A percentile compares a stretch with the other conserved stretches of the same genome.
Evolutionary conservation across 2,113 vertebrate species (phyloP).

Genomic region (Diadophis punctatus): DNA sequence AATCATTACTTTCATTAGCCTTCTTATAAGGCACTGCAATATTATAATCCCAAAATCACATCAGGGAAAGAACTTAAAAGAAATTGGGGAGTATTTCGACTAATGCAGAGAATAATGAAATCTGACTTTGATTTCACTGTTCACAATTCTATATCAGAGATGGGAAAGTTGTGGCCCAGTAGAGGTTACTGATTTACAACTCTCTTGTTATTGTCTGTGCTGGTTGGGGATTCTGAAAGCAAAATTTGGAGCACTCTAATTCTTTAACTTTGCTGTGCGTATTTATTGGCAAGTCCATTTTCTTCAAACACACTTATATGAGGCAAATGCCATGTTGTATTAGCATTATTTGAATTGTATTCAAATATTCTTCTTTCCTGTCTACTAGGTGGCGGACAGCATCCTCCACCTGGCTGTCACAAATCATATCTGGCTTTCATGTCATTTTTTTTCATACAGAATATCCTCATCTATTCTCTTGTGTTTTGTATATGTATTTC

Average conservation of each 20-base stretch:
- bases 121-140: background rate
- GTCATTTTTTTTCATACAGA: background rate
- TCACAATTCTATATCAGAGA: background rate
- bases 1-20: background rate
- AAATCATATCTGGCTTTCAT: background rate
- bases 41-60: background rate
- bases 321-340: background rate
- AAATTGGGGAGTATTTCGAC: background rate
- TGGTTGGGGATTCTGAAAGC: background rate
- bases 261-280: background rate
- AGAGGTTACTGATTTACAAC: background rate
- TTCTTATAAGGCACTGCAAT: background rate
- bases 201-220: background rate
- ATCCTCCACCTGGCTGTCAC: background rate
- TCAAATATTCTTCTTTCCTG: background rate
- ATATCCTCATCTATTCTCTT: background rate
- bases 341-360: background rate
- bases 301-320: background rate
- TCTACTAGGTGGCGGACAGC: background rate
- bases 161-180: background rate
- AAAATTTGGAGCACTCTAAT: background rate
- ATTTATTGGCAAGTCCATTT: background rate
- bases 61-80: background rate
- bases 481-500: background rate
- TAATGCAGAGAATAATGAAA: background rate